phyloP scores from a whole-genome alignment of 2,888 invertebrate genomes.

The Euproctis similis region DNA sequence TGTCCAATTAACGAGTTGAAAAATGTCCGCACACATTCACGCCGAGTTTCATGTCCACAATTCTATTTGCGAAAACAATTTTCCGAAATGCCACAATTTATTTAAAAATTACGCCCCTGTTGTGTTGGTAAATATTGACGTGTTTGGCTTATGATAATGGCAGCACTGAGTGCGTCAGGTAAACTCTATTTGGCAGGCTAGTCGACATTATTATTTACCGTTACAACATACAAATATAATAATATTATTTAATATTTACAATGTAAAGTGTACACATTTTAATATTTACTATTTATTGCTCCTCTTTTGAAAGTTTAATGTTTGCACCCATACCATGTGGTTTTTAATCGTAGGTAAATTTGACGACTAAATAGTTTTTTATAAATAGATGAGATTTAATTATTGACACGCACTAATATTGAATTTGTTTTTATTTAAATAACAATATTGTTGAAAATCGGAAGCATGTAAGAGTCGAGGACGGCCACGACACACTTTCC shows the following conservation, averaged over 20 bases:
- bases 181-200: conserved; percentile 49
- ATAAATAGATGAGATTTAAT: conserved; percentile 31
- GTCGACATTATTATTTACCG: conserved; percentile 68
- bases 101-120: conserved; percentile 77
- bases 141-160: conserved; percentile 77
- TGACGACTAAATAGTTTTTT: conserved; percentile 49
- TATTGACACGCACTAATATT: too few species aligned
- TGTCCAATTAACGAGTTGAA: conserved; percentile 44
- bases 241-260: conserved; percentile 75
- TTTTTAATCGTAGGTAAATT: conserved; percentile 70
- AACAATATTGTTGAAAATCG: too few species aligned
- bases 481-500: too few species aligned
- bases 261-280: conserved; percentile 72
- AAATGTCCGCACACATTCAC: conserved; percentile 62
- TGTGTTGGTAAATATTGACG: conserved; percentile 74
- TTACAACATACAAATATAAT: too few species aligned
- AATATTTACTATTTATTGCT: conserved; percentile 73
- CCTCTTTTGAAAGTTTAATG: conserved; percentile 67
- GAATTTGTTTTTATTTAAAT: too few species aligned
- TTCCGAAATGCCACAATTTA: conserved; percentile 76
- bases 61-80: conserved; percentile 73
- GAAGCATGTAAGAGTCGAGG: too few species aligned
- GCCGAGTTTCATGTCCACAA: conserved; percentile 60
- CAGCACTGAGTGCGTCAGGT: conserved; percentile 67
- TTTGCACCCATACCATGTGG: conserved; percentile 61